These are phyloP conservation scores for Sebastes aleutianus DNA, from an alignment of 2,797 vertebrate genomes.

Conservation along the genomic window DNA sequence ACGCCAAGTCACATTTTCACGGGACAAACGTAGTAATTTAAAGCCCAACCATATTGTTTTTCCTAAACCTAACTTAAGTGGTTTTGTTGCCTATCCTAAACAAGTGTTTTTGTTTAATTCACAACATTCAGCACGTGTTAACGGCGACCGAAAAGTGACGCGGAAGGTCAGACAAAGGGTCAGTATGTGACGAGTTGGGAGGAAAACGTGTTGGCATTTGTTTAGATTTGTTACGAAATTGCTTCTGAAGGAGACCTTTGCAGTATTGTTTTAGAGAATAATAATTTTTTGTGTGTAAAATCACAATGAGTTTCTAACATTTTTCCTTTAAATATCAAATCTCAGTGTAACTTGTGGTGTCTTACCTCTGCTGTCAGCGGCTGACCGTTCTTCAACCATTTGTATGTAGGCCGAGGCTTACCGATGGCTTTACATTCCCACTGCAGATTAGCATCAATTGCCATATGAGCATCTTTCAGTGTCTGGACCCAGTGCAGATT, in stretches of 20 bases:
- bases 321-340: neutral
- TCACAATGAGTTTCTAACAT: neutral
- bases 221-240: neutral
- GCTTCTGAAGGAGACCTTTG: neutral
- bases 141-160: fast-evolving
- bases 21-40: too few relatives aligned
- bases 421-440: constrained; percentile 90
- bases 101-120: too few relatives aligned
- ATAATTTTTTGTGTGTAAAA: neutral
- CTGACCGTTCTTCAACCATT: constrained; percentile 88
- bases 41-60: too few relatives aligned
- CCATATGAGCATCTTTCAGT: constrained; percentile 85
- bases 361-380: constrained; percentile 81
- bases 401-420: constrained; percentile 84
- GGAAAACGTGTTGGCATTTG: fast-evolving
- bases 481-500: constrained; percentile 88
- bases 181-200: too few relatives aligned
- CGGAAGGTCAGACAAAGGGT: fast-evolving
- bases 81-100: too few relatives aligned
- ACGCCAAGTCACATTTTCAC: too few relatives aligned
- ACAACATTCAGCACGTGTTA: too few relatives aligned
- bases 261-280: neutral
- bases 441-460: constrained; percentile 85
- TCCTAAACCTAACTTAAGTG: too few relatives aligned
- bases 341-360: neutral